Evolutionary conservation across 2,797 vertebrate species (phyloP).

Genomic region (Aratinga solstitialis): DNA sequence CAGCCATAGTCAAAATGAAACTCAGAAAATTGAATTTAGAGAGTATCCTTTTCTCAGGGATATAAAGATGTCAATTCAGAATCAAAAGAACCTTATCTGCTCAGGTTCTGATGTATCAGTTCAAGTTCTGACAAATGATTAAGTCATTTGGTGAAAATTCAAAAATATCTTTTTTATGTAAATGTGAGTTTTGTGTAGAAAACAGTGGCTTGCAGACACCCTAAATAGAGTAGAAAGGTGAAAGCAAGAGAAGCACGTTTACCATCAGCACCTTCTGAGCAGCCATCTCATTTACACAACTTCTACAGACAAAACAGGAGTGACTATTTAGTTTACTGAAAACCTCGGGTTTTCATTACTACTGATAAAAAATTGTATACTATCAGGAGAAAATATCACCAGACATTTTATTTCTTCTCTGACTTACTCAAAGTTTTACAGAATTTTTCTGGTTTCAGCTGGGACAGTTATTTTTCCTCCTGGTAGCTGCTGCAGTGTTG

Average conservation of each 20-base stretch:
- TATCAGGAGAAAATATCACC: background rate
- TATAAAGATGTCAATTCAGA: background rate
- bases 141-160: background rate
- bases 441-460: background rate
- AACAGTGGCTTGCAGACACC: rapidly evolving
- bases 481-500: background rate
- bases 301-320: background rate
- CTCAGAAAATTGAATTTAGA: background rate
- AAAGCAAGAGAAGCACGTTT: background rate
- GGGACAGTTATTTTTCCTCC: background rate
- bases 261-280: background rate
- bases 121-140: background rate
- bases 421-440: background rate
- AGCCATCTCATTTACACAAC: background rate
- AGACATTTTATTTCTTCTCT: background rate
- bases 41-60: background rate
- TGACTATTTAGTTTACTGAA: background rate
- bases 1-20: background rate
- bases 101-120: background rate
- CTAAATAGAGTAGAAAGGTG: background rate
- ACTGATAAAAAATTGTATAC: background rate
- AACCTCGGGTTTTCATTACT: background rate
- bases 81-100: background rate
- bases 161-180: background rate
- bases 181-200: background rate